These are phyloP conservation scores for Calyptomena viridis DNA, from an alignment of 2,113 vertebrate species.

Conservation along the genomic window DNA sequence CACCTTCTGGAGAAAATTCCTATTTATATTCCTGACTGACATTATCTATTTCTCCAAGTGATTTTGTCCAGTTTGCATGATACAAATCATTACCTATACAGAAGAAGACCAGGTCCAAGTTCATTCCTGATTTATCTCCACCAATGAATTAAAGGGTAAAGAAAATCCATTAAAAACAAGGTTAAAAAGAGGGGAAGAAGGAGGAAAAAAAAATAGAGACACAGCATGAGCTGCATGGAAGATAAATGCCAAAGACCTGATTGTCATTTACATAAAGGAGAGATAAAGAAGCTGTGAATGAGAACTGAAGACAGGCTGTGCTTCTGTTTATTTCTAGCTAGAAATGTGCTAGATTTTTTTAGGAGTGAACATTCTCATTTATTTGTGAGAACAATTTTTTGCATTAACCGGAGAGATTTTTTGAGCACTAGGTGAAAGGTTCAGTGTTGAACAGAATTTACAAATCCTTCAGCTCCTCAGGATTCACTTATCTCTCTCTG, in stretches of 20 bases:
- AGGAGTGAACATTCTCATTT: background rate
- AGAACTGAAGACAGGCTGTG: background rate
- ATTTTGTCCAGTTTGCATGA: conserved; percentile 12
- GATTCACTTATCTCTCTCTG: background rate
- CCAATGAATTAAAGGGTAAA: background rate
- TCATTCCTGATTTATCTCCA: background rate
- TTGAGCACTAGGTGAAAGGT: background rate
- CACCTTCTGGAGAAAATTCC: background rate
- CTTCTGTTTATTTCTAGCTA: background rate
- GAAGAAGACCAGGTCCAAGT: background rate
- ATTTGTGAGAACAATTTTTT: background rate
- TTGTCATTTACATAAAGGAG: background rate
- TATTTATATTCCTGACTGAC: conserved; percentile 4
- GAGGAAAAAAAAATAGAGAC: background rate
- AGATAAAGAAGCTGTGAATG: background rate
- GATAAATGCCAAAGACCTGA: background rate
- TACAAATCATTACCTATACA: background rate
- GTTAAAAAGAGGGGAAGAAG: background rate
- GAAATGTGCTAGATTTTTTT: background rate
- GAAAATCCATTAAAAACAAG: conserved; percentile 22
- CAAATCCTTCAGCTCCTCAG: background rate
- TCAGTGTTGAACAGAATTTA: background rate
- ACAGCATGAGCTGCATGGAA: background rate
- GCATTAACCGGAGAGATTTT: background rate
- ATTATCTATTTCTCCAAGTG: background rate